Evolutionary conservation across 35 echinoderm and acorn worm genomes (phyloP).

Genomic region (Lytechinus variegatus): DNA sequence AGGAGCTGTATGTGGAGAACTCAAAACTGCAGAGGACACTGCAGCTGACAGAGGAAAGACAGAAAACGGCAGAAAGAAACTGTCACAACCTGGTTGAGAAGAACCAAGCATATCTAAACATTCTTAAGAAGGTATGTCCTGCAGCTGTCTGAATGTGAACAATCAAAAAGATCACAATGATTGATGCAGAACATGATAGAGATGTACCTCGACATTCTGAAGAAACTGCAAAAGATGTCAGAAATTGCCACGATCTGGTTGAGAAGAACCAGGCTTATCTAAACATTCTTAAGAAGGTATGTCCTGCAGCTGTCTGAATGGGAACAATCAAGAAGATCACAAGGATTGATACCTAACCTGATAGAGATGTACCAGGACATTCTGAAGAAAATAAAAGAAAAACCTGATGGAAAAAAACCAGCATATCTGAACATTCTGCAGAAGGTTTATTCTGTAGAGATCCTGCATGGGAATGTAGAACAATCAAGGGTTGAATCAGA

Average conservation of each 20-base stretch:
- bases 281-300: background rate
- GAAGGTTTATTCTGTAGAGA: background rate
- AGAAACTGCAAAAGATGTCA: background rate
- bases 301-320: background rate
- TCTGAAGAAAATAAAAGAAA: background rate
- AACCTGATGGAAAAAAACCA: too few species aligned
- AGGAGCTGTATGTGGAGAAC: constrained; percentile 95
- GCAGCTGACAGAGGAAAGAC: constrained; percentile 86
- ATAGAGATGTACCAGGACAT: background rate
- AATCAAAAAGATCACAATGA: background rate
- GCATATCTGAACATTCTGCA: background rate
- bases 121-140: constrained; percentile 35
- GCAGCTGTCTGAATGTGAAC: constrained; percentile 5
- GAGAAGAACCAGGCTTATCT: too few species aligned
- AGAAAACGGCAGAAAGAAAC: constrained; percentile 89
- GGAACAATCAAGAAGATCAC: background rate
- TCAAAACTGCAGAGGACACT: constrained; percentile 88
- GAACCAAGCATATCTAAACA: constrained; percentile 83
- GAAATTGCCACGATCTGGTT: too few species aligned
- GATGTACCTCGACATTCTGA: background rate
- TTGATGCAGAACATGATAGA: background rate
- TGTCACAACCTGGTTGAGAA: constrained; percentile 84
- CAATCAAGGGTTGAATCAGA: background rate
- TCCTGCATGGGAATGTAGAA: background rate
- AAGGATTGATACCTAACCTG: background rate